Conservation (phyloP, 2,888 invertebrate genomes). For the Lithophane leautieri region DNA sequence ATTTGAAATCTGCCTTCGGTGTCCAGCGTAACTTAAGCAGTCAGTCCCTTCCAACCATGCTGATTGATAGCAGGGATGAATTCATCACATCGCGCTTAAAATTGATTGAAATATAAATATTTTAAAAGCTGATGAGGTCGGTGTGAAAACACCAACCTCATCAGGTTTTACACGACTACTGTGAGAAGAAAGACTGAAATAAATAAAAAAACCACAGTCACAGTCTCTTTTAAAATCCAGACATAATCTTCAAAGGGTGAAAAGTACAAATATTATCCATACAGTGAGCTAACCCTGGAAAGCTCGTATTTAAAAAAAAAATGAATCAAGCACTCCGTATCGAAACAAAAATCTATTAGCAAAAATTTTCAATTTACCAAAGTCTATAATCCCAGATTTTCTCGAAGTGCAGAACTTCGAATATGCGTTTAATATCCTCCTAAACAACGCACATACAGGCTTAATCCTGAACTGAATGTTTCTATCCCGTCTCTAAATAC, state of each 20-base stretch:
- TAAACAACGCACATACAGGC: slow-evolving; percentile 20
- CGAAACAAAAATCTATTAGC: neutral
- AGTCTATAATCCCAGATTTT: neutral
- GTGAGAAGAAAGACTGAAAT: neutral
- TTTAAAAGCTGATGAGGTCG: neutral
- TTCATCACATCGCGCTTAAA: neutral
- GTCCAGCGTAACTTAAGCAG: neutral
- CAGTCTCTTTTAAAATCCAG: neutral
- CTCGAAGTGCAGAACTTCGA: neutral
- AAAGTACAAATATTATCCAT: neutral
- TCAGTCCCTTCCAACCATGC: neutral
- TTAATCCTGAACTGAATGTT: slow-evolving; percentile 54
- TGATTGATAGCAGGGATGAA: neutral
- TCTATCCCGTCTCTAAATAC: slow-evolving; percentile 52
- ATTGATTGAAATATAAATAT: neutral
- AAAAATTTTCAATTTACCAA: neutral
- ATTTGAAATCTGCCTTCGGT: neutral
- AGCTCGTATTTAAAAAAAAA: neutral
- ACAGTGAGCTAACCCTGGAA: neutral
- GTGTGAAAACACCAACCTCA: too few relatives aligned
- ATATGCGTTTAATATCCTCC: slow-evolving; percentile 18
- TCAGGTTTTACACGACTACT: neutral
- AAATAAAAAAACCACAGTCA: neutral
- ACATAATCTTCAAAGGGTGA: neutral
- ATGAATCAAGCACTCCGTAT: neutral